A percentile compares a stretch with the other conserved stretches of the same genome.
Evolutionary conservation across 2,797 vertebrate species (phyloP).

Genomic region (Uromys caudimaculatus): DNA sequence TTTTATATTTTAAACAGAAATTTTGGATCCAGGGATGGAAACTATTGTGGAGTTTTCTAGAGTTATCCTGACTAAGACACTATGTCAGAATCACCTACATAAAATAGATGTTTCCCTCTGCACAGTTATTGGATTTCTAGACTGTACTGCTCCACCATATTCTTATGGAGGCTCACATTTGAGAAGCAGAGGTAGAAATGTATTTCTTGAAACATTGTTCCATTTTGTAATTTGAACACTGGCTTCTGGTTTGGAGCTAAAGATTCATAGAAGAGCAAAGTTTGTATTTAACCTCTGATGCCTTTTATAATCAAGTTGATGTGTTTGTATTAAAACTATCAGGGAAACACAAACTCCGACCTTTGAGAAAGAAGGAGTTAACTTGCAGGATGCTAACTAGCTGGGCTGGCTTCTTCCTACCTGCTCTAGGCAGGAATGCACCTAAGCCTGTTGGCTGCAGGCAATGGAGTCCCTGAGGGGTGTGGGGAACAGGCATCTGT

Average conservation of each 20-base stretch:
- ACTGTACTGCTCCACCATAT: background rate
- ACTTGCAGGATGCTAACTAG: slow-evolving; percentile 65
- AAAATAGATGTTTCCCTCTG: background rate
- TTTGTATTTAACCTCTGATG: background rate
- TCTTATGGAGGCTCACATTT: background rate
- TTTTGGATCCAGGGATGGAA: too few species aligned
- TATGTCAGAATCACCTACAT: background rate
- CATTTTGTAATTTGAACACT: background rate
- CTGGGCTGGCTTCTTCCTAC: slow-evolving; percentile 67
- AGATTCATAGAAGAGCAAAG: background rate
- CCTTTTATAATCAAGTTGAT: background rate
- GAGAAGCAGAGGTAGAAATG: slow-evolving; percentile 20
- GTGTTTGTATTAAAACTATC: background rate
- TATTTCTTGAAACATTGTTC: background rate
- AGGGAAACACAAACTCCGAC: background rate
- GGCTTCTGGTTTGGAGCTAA: background rate
- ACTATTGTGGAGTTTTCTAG: too few species aligned
- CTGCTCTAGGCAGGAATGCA: slow-evolving; percentile 78
- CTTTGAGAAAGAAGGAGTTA: slow-evolving; percentile 69
- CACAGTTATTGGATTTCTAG: background rate
- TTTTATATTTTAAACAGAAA: too few species aligned
- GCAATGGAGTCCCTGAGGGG: slow-evolving; percentile 72
- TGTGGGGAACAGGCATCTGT: background rate
- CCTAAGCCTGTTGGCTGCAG: slow-evolving; percentile 73
- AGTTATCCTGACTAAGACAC: too few species aligned